Base-by-base conservation (phyloP, 1,140 invertebrate species). In the Drosophila aff. region DNA sequence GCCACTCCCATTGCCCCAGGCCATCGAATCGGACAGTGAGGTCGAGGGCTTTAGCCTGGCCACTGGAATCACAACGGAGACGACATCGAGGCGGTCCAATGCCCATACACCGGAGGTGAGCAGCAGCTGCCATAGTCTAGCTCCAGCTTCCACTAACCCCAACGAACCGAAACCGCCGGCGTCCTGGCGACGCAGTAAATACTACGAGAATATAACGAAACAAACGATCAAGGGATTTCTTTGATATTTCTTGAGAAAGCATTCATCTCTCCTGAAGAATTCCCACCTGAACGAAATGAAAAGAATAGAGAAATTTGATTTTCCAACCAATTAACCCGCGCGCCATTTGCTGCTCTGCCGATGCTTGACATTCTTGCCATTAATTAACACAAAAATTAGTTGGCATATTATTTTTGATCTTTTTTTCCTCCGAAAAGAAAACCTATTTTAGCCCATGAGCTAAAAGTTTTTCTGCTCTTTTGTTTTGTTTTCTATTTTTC, bases 191-290 rank as follows among this genome's bases (percentile, higher is more conserved):
- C 91, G 89, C 57, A 93, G 81, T 74, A 93, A 91, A 80, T 94
- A 93, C 74, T 93, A 93, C 69, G 92, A 93, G 60, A 92, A 93
- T 46, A 93, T 93, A 72, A 93, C 94, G 73, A 94, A 94, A 64
- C 93, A 94, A 81, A 93, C 93, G 61, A 93, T 94, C 64, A 94
- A 94, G 89, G 93, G 93, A 65, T 94, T 93, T 79, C 81, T 93
- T 49, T 93, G 43, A 44, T 21, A 21, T 44, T 10, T 13, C 18
- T 21, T 11, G 40, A 49, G 5, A 8, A 28, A 10, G 46, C 26
- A 46, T 23, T 23, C 26, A 10, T 16, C 1, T 23, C 18, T 15
- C 8, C 52, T 16, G 52, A 55, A 23, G 33, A 40, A 11, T 40
- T 57, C 31, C 53, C 50, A 47, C 59, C 40, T 55, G 23, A 68